A percentile compares a stretch with the other conserved stretches of the same genome.
Conservation (phyloP, 2,113 vertebrate species). For the Phoxinus phoxinus region DNA sequence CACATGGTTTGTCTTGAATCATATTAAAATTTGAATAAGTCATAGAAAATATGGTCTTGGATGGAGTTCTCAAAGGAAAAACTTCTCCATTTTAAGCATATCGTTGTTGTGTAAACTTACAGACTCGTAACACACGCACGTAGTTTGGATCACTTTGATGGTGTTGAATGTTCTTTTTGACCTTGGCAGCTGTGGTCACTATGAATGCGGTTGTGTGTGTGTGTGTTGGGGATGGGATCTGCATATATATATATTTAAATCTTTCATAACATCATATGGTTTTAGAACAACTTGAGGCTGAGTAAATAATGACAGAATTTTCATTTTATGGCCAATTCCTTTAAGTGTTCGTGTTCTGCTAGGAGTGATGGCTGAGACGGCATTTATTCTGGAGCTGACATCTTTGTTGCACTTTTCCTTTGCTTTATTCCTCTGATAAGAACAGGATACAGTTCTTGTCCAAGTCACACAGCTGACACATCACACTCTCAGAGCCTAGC, state of each 20-base stretch:
- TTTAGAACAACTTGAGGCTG: neutral
- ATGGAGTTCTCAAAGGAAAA: too few species aligned
- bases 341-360: neutral
- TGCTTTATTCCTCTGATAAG: conserved; percentile 44
- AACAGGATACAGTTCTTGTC: conserved; percentile 42
- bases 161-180: neutral
- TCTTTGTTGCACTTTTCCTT: conserved; percentile 51
- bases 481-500: conserved; percentile 45
- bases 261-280: neutral
- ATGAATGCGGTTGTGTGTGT: neutral
- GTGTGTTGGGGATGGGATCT: too few species aligned
- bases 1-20: too few species aligned
- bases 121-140: too few species aligned
- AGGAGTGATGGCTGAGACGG: conserved; percentile 28
- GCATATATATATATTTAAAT: too few species aligned
- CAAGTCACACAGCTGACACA: conserved; percentile 54
- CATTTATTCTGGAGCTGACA: conserved; percentile 39
- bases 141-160: neutral
- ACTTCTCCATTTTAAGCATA: too few species aligned
- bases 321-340: neutral
- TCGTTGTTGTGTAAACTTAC: too few species aligned
- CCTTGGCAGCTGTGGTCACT: neutral
- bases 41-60: neutral
- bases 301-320: neutral
- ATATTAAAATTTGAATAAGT: too few species aligned